phyloP scores from a whole-genome alignment of 2,888 invertebrate genomes.

The Endotricha flammealis region DNA sequence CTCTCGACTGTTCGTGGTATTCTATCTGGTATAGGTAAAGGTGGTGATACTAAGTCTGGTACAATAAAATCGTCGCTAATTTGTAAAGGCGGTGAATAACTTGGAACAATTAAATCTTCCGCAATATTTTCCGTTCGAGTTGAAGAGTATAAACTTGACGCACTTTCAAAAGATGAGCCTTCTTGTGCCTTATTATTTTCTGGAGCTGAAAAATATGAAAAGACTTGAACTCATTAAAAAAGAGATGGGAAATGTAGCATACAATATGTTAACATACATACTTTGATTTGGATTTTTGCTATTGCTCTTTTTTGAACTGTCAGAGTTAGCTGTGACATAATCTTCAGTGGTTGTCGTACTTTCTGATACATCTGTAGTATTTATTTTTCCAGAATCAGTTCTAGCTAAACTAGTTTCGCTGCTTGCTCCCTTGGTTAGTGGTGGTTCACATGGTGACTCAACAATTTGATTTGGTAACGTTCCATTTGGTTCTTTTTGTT shows the following conservation, averaged over 20 bases:
- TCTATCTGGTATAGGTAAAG: conserved; percentile 64
- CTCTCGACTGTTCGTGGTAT: conserved; percentile 52
- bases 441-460: conserved; percentile 56
- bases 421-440: conserved; percentile 50
- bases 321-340: conserved; percentile 91
- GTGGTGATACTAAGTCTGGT: conserved; percentile 63
- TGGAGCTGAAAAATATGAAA: conserved; percentile 58
- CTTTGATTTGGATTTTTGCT: conserved; percentile 63
- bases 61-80: conserved; percentile 71
- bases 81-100: conserved; percentile 78
- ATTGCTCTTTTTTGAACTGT: conserved; percentile 82
- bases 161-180: conserved; percentile 93
- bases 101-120: conserved; percentile 81
- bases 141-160: conserved; percentile 87
- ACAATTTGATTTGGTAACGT: conserved; percentile 55
- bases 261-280: conserved; percentile 33
- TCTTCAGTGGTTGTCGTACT: conserved; percentile 92
- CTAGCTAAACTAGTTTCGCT: conserved; percentile 78
- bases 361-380: conserved; percentile 89
- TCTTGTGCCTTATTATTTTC: conserved; percentile 81
- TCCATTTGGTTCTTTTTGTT: conserved; percentile 64
- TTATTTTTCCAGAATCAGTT: conserved; percentile 84
- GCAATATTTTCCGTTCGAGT: conserved; percentile 84
- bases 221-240: too few species aligned
- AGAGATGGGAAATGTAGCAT: conserved; percentile 6